Evolutionary conservation across 2,113 vertebrate species (phyloP), one percentile per base, ranked within the genome.

Genomic region (Verasper variegatus): DNA sequence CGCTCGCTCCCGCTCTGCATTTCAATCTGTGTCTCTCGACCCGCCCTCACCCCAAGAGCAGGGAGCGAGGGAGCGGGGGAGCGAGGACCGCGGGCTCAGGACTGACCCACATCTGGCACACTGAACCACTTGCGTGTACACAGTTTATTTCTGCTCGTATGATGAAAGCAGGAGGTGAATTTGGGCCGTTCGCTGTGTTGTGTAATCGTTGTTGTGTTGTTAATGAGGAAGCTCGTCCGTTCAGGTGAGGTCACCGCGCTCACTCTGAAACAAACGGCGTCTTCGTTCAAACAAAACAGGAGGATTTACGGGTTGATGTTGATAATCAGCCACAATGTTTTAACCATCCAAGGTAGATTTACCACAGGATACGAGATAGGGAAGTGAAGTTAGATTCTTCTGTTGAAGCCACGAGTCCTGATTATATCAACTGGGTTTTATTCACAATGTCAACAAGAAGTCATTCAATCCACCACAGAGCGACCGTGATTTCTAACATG

Each of bases 81-180:
- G 9, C 51, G 18, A 68, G 62, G 67, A 71, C 75, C 68, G 24
- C 49, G 0, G 84, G 79, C 81, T 79, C 52, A 40, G 65, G 58
- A 2, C 12, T 83, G 86, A 91, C 86, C 85, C 79, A 91, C 74
- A 90, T 91, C 81, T 85, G 78, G 66, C 18, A 10, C 52, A 10
- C 18, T 35, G 1, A 82, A 84, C 65, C 71, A 68, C 74, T 65
- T 49, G 3, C 49, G 59, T 60, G 13, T 23, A 23, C 66, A 60
- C 47, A 14, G 47, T 81, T 78, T 73, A 24, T 79, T 77, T 76
- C 64, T 68, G 76, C 67, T 68, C 49, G 11, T 59, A 5, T 20
- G 56, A 76, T 37, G 55, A 49, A 15, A 75, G 78, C 75, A n/a
- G 75, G 73, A 68, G 72, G 75, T 81, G 83, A 68, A 74, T 12